Evolutionary conservation across 2,888 invertebrate genomes (phyloP).

Genomic region (Caprella mutica): DNA sequence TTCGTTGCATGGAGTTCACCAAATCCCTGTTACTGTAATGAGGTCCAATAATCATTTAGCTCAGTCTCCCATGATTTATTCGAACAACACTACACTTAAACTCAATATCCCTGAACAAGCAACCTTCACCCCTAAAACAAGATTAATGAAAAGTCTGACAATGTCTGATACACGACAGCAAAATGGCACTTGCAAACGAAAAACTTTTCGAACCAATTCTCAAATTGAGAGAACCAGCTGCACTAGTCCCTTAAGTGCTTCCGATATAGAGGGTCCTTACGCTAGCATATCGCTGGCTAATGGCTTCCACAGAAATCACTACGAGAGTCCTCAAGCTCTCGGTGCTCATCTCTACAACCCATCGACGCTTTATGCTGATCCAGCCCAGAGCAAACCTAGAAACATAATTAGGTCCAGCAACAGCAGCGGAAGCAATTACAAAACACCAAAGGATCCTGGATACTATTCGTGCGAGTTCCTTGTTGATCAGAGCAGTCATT

Average conservation of each 20-base stretch:
- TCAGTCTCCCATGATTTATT: too few species aligned
- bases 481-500: constrained; percentile 22
- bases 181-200: too few species aligned
- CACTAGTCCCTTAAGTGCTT: constrained; percentile 12
- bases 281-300: constrained; percentile 19
- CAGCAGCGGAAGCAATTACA: constrained; percentile 10
- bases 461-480: constrained; percentile 32
- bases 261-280: constrained; percentile 13
- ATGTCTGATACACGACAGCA: too few species aligned
- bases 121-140: too few species aligned
- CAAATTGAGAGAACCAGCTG: too few species aligned
- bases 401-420: constrained; percentile 12
- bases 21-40: constrained; percentile 29
- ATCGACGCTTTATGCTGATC: too few species aligned
- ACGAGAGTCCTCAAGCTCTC: neutral
- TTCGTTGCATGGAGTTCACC: constrained; percentile 24
- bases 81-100: too few species aligned
- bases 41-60: too few species aligned
- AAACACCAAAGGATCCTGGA: constrained; percentile 26
- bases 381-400: constrained; percentile 14
- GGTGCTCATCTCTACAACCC: neutral
- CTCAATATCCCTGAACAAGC: too few species aligned
- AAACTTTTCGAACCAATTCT: too few species aligned
- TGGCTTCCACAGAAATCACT: neutral
- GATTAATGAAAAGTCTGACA: too few species aligned